A percentile compares a stretch with the other conserved stretches of the same genome.
Conservation (phyloP, 2,888 invertebrate genomes). For the Spisula solida region DNA sequence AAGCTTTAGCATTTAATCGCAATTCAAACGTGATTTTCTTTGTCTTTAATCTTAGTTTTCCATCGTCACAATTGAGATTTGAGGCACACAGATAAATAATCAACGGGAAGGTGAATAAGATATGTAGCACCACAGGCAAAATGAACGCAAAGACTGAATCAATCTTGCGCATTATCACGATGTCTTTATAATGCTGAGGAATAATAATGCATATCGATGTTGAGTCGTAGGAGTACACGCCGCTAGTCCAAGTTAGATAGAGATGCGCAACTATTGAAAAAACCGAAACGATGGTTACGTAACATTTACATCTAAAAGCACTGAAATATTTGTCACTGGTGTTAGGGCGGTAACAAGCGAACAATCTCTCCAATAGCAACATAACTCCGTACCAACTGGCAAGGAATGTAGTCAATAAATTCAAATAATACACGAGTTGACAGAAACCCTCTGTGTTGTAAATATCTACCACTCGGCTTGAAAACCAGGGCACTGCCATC, state of each 20-base stretch:
- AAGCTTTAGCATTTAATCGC: constrained; percentile 48
- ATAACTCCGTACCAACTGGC: constrained; percentile 73
- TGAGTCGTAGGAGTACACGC: constrained; percentile 55
- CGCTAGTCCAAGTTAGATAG: constrained; percentile 76
- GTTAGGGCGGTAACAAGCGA: constrained; percentile 55
- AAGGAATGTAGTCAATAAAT: constrained; percentile 72
- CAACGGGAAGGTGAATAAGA: constrained; percentile 42
- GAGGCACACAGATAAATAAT: constrained; percentile 48
- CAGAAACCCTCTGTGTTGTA: constrained; percentile 75
- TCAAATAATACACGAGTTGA: constrained; percentile 73
- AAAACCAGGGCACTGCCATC: constrained; percentile 74
- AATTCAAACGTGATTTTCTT: constrained; percentile 60
- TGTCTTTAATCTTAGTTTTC: constrained; percentile 45
- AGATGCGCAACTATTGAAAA: constrained; percentile 74
- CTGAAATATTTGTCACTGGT: constrained; percentile 61
- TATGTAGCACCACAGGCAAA: constrained; percentile 68
- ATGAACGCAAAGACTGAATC: constrained; percentile 78
- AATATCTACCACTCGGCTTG: constrained; percentile 66
- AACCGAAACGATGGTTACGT: constrained; percentile 66
- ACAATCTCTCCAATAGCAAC: constrained; percentile 66
- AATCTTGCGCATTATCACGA: constrained; percentile 76
- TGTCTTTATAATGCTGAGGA: constrained; percentile 75
- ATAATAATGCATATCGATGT: constrained; percentile 73
- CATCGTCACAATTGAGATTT: constrained; percentile 52
- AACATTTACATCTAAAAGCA: constrained; percentile 73